phyloP scores from a whole-genome alignment of 2,888 invertebrate species.

The Steromphala cineraria region DNA sequence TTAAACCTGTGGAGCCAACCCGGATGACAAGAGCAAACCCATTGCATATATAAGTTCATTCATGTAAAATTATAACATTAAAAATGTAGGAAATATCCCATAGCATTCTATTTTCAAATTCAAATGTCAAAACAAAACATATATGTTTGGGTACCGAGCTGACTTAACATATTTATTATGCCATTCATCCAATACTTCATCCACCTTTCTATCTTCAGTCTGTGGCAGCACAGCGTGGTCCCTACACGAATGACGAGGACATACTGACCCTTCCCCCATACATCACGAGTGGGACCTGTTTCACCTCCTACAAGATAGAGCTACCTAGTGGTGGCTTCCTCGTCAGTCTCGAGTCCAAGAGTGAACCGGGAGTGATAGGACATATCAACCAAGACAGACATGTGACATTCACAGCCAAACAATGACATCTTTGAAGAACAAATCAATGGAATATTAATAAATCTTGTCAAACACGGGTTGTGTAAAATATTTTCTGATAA shows the following conservation, averaged over 20 bases:
- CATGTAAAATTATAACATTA: no score
- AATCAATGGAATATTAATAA: no score
- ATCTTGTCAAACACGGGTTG: no score
- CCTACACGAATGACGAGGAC: conserved; percentile 17
- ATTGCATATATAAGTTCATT: no score
- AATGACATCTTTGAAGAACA: not conserved
- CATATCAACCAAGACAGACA: conserved; percentile 30
- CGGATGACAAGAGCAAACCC: no score
- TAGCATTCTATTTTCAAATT: no score
- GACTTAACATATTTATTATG: not conserved
- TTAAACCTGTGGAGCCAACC: no score
- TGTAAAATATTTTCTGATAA: no score
- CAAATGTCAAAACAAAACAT: no score
- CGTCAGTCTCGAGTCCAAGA: conserved; percentile 13
- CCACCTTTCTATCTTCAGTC: conserved; percentile 24
- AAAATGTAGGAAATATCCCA: no score
- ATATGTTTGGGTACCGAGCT: no score
- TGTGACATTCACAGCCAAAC: conserved; percentile 25
- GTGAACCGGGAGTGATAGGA: not conserved
- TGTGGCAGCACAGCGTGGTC: conserved; percentile 21
- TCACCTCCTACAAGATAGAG: not conserved
- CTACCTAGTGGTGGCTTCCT: conserved; percentile 20
- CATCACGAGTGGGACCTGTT: conserved; percentile 27
- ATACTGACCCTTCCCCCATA: conserved; percentile 31
- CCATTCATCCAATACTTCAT: not conserved